phyloP scores from a whole-genome alignment of 2,797 vertebrate species.

The Thalassophryne amazonica region DNA sequence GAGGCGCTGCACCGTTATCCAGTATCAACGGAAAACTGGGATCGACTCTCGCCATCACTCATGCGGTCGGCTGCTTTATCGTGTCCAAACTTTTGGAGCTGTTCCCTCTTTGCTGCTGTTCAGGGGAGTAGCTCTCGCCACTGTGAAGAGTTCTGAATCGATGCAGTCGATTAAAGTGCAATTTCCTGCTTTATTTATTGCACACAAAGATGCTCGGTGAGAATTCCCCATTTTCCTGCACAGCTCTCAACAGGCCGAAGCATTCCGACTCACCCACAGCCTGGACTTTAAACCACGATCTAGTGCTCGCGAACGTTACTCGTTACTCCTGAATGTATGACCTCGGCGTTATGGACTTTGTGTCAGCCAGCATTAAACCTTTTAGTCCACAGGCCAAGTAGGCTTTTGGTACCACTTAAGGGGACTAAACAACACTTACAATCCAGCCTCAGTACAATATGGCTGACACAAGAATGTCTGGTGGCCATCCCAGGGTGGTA shows the following conservation, averaged over 20 bases:
- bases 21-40: conserved; percentile 19
- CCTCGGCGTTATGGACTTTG: no score
- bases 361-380: no score
- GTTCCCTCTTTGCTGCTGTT: conserved; percentile 2
- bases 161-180: conserved; percentile 12
- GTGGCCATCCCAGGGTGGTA: no score
- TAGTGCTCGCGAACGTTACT: no score
- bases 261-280: no score
- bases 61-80: conserved; percentile 5
- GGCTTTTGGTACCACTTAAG: no score
- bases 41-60: conserved; percentile 6
- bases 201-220: not conserved
- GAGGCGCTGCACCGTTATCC: conserved; percentile 1
- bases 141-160: conserved; percentile 24
- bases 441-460: no score
- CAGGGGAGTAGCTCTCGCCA: conserved; percentile 1
- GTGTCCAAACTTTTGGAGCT: conserved; percentile 24
- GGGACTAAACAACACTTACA: no score
- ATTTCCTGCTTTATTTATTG: conserved; percentile 16
- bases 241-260: not conserved
- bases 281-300: no score
- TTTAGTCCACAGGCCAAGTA: no score
- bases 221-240: not conserved
- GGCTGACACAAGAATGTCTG: no score
- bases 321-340: no score